Conservation (phyloP, 2,113 vertebrate species). For the Corydoras maculifer region DNA sequence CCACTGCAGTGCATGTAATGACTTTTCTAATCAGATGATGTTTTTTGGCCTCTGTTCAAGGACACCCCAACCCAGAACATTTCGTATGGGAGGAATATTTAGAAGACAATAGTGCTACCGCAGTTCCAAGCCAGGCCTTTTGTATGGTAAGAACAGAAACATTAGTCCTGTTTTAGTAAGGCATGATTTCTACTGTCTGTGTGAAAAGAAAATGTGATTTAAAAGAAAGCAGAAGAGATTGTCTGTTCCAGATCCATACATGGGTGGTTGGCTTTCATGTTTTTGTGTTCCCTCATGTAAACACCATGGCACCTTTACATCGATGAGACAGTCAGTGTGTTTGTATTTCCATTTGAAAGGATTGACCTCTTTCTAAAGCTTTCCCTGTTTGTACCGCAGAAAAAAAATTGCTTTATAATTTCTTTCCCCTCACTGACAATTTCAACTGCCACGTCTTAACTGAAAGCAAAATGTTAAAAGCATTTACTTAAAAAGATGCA, state of each 20-base stretch:
- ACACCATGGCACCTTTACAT: neutral
- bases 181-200: conserved; percentile 5
- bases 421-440: conserved; percentile 6
- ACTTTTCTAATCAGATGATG: conserved; percentile 21
- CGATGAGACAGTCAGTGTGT: neutral
- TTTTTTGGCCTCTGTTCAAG: conserved; percentile 53
- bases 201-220: neutral
- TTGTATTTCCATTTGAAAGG: neutral
- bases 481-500: conserved; percentile 9
- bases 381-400: neutral
- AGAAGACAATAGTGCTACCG: conserved; percentile 67
- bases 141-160: conserved; percentile 62
- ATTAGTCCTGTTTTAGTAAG: neutral
- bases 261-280: conserved; percentile 2
- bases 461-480: conserved; percentile 1
- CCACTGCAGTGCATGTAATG: conserved; percentile 1
- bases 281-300: neutral
- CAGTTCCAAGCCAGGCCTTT: conserved; percentile 73
- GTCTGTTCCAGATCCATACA: neutral
- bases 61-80: conserved; percentile 68
- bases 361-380: conserved; percentile 4
- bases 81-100: conserved; percentile 82
- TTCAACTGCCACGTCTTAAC: neutral
- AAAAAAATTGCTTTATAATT: neutral
- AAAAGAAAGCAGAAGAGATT: neutral